Evolutionary conservation across 1,140 invertebrate species (phyloP).

Genomic region (Harpegnathos saltator): DNA sequence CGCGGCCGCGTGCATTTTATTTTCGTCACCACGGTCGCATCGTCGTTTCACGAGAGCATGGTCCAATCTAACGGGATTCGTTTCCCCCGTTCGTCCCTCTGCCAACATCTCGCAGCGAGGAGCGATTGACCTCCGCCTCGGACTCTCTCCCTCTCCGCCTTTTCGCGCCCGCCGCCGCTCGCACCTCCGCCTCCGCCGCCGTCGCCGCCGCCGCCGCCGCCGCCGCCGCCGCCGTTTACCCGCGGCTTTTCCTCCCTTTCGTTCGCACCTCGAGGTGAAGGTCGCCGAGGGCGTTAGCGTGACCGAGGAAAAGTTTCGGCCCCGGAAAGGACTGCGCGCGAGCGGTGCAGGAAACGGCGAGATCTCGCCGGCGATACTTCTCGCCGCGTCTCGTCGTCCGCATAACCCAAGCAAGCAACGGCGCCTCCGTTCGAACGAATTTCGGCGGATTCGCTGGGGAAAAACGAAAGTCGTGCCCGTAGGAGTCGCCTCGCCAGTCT

Average conservation of each 20-base stretch:
- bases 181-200: no score
- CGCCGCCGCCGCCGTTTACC: not conserved
- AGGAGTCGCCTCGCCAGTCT: no score
- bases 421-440: no score
- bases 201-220: not conserved
- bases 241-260: constrained; percentile 69
- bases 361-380: constrained; percentile 26
- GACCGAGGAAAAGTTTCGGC: constrained; percentile 69
- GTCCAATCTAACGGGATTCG: constrained; percentile 68
- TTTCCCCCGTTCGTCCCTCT: not conserved
- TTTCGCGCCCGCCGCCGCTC: not conserved
- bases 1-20: not conserved
- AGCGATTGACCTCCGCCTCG: constrained; percentile 68
- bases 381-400: not conserved
- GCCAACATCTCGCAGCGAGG: constrained; percentile 45
- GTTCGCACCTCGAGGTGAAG: constrained; percentile 73
- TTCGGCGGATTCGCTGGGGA: no score
- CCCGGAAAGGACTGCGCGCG: constrained; percentile 17
- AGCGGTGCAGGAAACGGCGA: constrained; percentile 35
- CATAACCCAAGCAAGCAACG: no score
- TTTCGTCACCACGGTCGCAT: constrained; percentile 38
- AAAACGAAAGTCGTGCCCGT: no score
- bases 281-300: constrained; percentile 68
- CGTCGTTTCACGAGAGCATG: constrained; percentile 60
- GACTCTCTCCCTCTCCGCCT: constrained; percentile 69